phyloP scores from a whole-genome alignment of 2,888 invertebrate genomes.

The Lacanobia oleracea region DNA sequence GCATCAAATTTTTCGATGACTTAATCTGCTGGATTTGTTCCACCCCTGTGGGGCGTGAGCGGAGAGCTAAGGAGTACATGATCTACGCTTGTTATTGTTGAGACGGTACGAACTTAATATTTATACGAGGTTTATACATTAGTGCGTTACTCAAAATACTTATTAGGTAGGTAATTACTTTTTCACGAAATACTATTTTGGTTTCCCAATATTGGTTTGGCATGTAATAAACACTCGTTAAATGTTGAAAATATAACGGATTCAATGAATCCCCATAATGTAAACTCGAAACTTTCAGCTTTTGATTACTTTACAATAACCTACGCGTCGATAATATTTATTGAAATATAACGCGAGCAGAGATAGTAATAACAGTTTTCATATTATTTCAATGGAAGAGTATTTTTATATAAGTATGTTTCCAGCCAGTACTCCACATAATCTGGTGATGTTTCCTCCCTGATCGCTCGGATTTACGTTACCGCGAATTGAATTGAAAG shows the following conservation, averaged over 20 bases:
- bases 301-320: slow-evolving; percentile 45
- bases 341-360: slow-evolving; percentile 32
- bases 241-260: not conserved
- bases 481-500: slow-evolving; percentile 77
- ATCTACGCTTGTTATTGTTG: slow-evolving; percentile 25
- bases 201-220: not conserved
- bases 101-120: slow-evolving; percentile 5
- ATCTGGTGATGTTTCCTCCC: slow-evolving; percentile 60
- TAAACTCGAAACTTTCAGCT: slow-evolving; percentile 13
- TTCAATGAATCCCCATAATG: slow-evolving; percentile 18
- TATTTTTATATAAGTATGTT: slow-evolving; percentile 53
- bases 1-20: slow-evolving; percentile 83
- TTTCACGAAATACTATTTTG: slow-evolving; percentile 1
- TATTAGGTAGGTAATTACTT: not conserved
- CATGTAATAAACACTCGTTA: slow-evolving; percentile 12
- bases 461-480: slow-evolving; percentile 71
- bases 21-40: slow-evolving; percentile 77
- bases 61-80: slow-evolving; percentile 58
- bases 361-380: slow-evolving; percentile 42
- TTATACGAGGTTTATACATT: not conserved
- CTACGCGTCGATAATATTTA: slow-evolving; percentile 22
- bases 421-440: slow-evolving; percentile 56
- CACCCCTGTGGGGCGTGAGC: slow-evolving; percentile 67
- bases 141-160: not conserved
- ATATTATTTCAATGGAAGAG: slow-evolving; percentile 35